Base-by-base conservation (phyloP, 1,140 invertebrate species). In the Cardiocondyla obscurior region DNA sequence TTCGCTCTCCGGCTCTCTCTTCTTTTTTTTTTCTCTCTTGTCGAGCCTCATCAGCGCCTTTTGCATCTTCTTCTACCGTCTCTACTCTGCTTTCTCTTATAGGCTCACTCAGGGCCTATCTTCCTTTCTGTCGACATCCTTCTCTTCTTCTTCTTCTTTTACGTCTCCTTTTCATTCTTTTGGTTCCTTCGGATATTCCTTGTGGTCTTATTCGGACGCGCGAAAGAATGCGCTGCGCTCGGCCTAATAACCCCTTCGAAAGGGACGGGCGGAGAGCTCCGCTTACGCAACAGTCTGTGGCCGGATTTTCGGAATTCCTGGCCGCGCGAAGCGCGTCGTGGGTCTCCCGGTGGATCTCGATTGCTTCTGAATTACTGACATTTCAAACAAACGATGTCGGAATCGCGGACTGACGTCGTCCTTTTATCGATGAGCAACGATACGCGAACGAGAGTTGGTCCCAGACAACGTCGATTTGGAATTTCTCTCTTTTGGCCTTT, bases 221-320 rank as follows among this genome's bases (percentile, higher is more conserved):
- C 83, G 73, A 83, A 92, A 91, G 91, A 92, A 92, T 92, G 90
- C 85, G 89, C 77, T 77, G 81, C 70, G 90, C 67, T 87, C 89
- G 86, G 88, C 86, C 89, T 92, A 92, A 91, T 90, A 92, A 92
- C 90, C 90, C 88, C 88, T 87, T 88, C 74, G 85, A 85, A 62
- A 42, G 76, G 81, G 83, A 86, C 88, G 85, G 62, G 62, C 62
- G 84, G 84, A 81, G 84, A 87, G 85, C 62, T 72, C 84, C 76
- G 85, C 89, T 92, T 92, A 92, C 85, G 92, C 91, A 92, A 92
- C 91, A 88, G 83, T 51, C 51, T 84, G 64, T 85, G 88, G 55
- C 33, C 86, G 86, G 86, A 91, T 92, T 91, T 92, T 92, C 92
- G 72, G 81, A 77, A 90, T 91, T 89, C 91, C 87, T 90, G 25